A percentile compares a stretch with the other conserved stretches of the same genome.
phyloP scores from a whole-genome alignment of 2,888 invertebrate species.

The Conomelus anceps region DNA sequence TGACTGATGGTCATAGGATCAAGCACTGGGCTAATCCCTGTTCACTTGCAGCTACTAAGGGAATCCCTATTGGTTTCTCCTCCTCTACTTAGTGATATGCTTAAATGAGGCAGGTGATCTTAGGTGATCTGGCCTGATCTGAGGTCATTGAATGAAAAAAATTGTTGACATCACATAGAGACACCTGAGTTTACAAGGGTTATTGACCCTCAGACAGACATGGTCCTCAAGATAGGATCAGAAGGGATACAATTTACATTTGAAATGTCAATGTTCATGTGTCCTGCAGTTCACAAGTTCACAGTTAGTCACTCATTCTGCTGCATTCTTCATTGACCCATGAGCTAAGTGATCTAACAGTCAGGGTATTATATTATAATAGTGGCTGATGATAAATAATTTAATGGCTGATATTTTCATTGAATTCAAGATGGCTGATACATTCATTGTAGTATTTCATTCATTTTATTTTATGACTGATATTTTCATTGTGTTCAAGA shows the following conservation, averaged over 20 bases:
- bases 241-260: constrained; percentile 54
- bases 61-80: constrained; percentile 61
- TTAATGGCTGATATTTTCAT: too few species aligned
- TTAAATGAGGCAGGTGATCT: constrained; percentile 39
- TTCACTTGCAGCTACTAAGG: constrained; percentile 59
- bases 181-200: background rate
- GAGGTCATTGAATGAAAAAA: constrained; percentile 29
- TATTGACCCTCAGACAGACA: constrained; percentile 47
- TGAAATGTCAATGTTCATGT: too few species aligned
- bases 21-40: constrained; percentile 54
- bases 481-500: too few species aligned
- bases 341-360: too few species aligned
- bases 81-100: constrained; percentile 65
- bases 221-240: constrained; percentile 46
- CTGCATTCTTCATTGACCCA: too few species aligned
- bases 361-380: too few species aligned
- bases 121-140: constrained; percentile 32
- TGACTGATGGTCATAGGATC: constrained; percentile 26
- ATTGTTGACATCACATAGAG: background rate
- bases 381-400: too few species aligned
- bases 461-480: too few species aligned
- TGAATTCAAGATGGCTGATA: too few species aligned
- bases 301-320: too few species aligned
- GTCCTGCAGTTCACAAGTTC: too few species aligned
- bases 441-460: too few species aligned